Conservation (phyloP, 1,140 invertebrate species). For the Aplysia californica region DNA sequence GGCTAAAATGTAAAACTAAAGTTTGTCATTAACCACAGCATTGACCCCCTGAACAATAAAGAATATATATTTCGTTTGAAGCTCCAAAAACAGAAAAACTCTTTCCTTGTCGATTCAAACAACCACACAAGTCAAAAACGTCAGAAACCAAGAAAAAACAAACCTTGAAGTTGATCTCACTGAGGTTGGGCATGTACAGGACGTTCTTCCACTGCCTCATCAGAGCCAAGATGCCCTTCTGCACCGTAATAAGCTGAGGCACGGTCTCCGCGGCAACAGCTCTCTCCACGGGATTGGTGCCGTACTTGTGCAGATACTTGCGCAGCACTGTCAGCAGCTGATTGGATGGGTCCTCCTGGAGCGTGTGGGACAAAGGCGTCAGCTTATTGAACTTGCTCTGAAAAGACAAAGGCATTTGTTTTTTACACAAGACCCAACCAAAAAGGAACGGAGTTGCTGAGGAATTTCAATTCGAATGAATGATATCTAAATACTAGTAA, state of each 20-base stretch:
- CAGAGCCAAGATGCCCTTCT: constrained; percentile 90
- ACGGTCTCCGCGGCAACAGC: constrained; percentile 86
- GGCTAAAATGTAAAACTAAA: no score
- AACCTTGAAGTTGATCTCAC: constrained; percentile 77
- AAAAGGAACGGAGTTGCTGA: neutral
- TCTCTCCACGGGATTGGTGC: constrained; percentile 80
- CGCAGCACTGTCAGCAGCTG: constrained; percentile 91
- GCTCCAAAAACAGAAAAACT: no score
- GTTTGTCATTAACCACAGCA: no score
- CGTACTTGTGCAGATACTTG: constrained; percentile 83
- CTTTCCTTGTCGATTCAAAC: no score
- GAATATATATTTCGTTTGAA: no score
- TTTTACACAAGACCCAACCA: neutral
- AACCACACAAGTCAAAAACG: no score
- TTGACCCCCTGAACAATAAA: no score
- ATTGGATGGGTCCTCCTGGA: constrained; percentile 96
- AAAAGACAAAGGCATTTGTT: constrained; percentile 26
- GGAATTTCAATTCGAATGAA: neutral
- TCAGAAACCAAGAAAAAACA: neutral
- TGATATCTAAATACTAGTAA: neutral
- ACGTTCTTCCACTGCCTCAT: constrained; percentile 98
- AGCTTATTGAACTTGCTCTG: constrained; percentile 92
- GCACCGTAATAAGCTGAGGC: constrained; percentile 87
- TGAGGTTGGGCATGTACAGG: constrained; percentile 89
- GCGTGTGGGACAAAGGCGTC: constrained; percentile 87